A percentile compares a stretch with the other conserved stretches of the same genome.
Evolutionary conservation across 2,888 invertebrate species (phyloP).

Genomic region (Oxycera nigricornis): DNA sequence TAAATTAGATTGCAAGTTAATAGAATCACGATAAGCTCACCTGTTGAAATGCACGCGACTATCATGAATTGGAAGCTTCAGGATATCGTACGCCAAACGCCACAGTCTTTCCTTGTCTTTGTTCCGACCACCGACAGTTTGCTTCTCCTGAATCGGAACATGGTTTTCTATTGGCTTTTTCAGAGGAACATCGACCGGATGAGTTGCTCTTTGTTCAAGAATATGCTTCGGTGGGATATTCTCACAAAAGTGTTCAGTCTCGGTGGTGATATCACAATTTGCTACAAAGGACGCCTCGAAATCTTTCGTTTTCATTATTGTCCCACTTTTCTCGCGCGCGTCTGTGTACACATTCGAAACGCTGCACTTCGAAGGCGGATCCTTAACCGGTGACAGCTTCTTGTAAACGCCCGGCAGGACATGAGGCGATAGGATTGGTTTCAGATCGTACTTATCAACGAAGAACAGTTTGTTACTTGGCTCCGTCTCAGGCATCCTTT

Average conservation of each 20-base stretch:
- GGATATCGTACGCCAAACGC: constrained; percentile 56
- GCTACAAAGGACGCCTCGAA: constrained; percentile 47
- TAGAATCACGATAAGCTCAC: constrained; percentile 46
- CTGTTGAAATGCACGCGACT: constrained; percentile 57
- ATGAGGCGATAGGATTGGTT: constrained; percentile 52
- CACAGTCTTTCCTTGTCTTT: constrained; percentile 53
- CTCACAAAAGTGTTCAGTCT: neutral
- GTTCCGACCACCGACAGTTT: neutral
- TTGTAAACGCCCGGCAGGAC: constrained; percentile 54
- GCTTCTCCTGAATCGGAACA: too few species aligned
- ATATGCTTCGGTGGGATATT: too few species aligned
- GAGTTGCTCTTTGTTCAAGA: too few species aligned
- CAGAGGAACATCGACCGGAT: too few species aligned
- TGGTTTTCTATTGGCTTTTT: too few species aligned
- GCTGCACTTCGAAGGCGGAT: neutral
- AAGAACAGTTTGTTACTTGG: constrained; percentile 48
- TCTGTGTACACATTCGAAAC: constrained; percentile 51
- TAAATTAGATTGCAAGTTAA: neutral
- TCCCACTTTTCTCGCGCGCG: constrained; percentile 48
- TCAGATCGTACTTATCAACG: constrained; percentile 50
- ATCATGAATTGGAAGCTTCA: constrained; percentile 55
- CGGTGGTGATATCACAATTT: neutral
- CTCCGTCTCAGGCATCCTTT: constrained; percentile 46
- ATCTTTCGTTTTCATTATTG: constrained; percentile 48
- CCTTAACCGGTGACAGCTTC: constrained; percentile 45